These are phyloP conservation scores for Acronicta psi DNA, from an alignment of 2,888 invertebrate species.

Conservation along the genomic window DNA sequence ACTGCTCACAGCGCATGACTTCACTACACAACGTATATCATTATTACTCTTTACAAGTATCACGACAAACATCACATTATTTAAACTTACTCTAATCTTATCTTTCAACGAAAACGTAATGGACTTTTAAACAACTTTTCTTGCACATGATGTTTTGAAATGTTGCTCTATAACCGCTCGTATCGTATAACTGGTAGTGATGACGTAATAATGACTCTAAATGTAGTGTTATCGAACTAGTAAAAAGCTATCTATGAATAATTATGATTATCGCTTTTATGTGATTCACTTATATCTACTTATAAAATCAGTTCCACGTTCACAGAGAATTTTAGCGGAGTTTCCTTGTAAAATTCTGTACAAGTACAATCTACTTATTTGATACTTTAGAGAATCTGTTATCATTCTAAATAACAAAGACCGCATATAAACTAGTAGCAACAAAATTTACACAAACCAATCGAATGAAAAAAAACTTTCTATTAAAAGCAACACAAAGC, in stretches of 20 bases:
- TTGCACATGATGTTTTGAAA: constrained; percentile 19
- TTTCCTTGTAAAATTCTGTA: constrained; percentile 34
- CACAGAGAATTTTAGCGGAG: constrained; percentile 40
- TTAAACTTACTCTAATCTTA: constrained; percentile 23
- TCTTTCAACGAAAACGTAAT: constrained; percentile 15
- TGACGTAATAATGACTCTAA: constrained; percentile 9
- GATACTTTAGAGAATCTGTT: constrained; percentile 24
- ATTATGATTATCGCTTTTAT: constrained; percentile 20
- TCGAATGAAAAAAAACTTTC: constrained; percentile 22
- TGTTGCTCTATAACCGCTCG: constrained; percentile 17
- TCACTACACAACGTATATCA: constrained; percentile 36
- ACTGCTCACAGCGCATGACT: constrained; percentile 49
- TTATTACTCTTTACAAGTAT: constrained; percentile 34
- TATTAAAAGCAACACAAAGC: constrained; percentile 15
- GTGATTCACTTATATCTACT: constrained; percentile 34
- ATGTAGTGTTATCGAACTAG: not conserved
- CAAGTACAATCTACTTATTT: constrained; percentile 27
- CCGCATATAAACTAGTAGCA: constrained; percentile 2
- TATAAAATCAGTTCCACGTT: constrained; percentile 47
- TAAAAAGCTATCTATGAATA: constrained; percentile 22
- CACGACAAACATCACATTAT: constrained; percentile 26
- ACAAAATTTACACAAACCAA: constrained; percentile 2
- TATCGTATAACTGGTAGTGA: not conserved
- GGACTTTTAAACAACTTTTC: constrained; percentile 3
- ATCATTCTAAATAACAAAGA: constrained; percentile 17